Conservation (phyloP, 92 coral and sea anemone genomes). For the Palythoa grandiflora region DNA sequence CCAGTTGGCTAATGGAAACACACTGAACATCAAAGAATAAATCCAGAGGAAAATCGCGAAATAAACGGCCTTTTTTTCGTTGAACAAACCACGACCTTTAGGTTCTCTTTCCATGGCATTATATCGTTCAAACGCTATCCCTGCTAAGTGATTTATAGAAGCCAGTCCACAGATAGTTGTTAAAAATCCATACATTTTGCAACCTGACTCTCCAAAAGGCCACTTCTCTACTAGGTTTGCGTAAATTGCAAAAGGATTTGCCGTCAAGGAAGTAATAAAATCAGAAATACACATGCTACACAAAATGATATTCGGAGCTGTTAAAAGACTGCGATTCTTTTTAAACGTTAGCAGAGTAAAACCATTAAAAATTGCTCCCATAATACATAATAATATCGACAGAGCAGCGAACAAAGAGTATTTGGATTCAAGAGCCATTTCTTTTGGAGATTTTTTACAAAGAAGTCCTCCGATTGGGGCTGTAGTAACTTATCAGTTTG, state of each 20-base stretch:
- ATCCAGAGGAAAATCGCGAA: neutral
- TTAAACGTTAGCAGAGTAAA: neutral
- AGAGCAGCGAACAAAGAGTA: neutral
- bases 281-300: slow-evolving; percentile 19
- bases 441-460: neutral
- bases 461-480: neutral
- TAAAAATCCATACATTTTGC: neutral
- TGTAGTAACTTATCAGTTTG: neutral
- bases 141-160: slow-evolving; percentile 5
- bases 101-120: slow-evolving; percentile 14
- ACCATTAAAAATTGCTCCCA: slow-evolving; percentile 9
- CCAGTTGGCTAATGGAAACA: slow-evolving; percentile 57
- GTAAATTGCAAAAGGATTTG: neutral
- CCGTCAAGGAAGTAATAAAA: neutral
- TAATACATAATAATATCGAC: neutral
- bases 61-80: neutral
- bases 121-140: slow-evolving; percentile 1
- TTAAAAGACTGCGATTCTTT: neutral
- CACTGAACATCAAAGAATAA: neutral
- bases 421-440: neutral
- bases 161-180: neutral
- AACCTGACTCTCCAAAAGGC: slow-evolving; percentile 21
- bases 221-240: slow-evolving; percentile 4
- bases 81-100: neutral
- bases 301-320: neutral